Conservation (phyloP, 1,140 invertebrate species). For the Anoplolepis gracilipes region DNA sequence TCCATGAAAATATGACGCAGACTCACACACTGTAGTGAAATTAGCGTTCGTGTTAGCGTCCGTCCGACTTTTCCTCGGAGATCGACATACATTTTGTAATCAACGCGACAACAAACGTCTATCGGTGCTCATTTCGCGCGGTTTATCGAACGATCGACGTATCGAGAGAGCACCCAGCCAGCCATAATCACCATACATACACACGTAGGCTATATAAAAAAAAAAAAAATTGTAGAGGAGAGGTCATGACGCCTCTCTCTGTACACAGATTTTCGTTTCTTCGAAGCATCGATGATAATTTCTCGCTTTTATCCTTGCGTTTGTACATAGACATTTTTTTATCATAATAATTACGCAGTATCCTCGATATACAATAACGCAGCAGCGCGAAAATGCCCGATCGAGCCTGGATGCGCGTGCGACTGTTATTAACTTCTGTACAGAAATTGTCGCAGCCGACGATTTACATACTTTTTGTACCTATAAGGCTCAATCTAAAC, state of each 20-base stretch:
- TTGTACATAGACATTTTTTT: slow-evolving; percentile 77
- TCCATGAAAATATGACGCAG: slow-evolving; percentile 45
- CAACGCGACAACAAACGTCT: slow-evolving; percentile 47
- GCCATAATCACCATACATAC: slow-evolving; percentile 61
- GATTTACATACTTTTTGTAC: slow-evolving; percentile 81
- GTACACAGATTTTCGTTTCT: slow-evolving; percentile 69
- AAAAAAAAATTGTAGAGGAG: slow-evolving; percentile 50
- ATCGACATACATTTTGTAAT: slow-evolving; percentile 57
- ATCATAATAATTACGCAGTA: slow-evolving; percentile 48
- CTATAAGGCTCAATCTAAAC: slow-evolving; percentile 75
- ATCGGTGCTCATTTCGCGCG: slow-evolving; percentile 66
- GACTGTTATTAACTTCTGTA: slow-evolving; percentile 71
- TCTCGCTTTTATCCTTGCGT: slow-evolving; percentile 72
- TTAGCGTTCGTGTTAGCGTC: slow-evolving; percentile 55
- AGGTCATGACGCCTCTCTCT: slow-evolving; percentile 73
- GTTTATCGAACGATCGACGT: slow-evolving; percentile 64
- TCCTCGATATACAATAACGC: neutral
- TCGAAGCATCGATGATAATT: slow-evolving; percentile 67
- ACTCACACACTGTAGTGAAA: slow-evolving; percentile 18
- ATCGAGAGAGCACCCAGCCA: slow-evolving; percentile 60
- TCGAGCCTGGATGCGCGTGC: slow-evolving; percentile 60
- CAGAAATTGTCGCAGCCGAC: slow-evolving; percentile 71
- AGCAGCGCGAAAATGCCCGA: slow-evolving; percentile 47
- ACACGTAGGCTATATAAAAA: slow-evolving; percentile 57
- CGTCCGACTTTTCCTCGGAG: slow-evolving; percentile 60